These are phyloP conservation scores for Microtus pennsylvanicus DNA, from an alignment of 2,113 vertebrate genomes.

Conservation along the genomic window DNA sequence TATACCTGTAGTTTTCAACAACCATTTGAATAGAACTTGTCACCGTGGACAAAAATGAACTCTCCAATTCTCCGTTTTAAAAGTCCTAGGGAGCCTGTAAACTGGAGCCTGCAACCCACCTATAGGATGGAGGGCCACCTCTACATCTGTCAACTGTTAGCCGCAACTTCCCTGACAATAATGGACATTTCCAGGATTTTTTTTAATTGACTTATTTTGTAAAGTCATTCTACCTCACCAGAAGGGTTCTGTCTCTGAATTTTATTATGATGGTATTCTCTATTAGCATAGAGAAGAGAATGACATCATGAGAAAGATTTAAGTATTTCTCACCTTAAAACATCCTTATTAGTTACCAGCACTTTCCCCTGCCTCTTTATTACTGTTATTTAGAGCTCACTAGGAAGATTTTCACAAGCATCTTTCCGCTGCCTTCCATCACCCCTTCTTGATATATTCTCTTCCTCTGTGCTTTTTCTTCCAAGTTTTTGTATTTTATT, in stretches of 20 bases:
- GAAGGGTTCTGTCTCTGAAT: constrained; percentile 20
- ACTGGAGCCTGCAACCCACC: neutral
- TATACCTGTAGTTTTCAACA: neutral
- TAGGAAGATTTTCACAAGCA: constrained; percentile 59
- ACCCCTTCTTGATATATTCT: constrained; percentile 76
- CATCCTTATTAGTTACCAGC: constrained; percentile 68
- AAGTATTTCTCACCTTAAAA: constrained; percentile 74
- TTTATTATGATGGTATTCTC: constrained; percentile 52
- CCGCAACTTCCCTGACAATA: neutral
- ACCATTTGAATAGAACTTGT: neutral
- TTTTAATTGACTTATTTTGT: constrained; percentile 64
- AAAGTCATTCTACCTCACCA: constrained; percentile 37
- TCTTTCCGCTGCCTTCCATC: constrained; percentile 69
- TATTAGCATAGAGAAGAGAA: constrained; percentile 38
- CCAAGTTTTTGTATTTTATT: constrained; percentile 80
- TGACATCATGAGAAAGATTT: constrained; percentile 60
- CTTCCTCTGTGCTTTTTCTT: constrained; percentile 72
- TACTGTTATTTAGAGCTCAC: constrained; percentile 72
- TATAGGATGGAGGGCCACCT: neutral
- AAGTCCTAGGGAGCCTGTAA: neutral
- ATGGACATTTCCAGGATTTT: neutral
- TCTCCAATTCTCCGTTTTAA: constrained; percentile 9
- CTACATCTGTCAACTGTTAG: neutral
- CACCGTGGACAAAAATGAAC: neutral
- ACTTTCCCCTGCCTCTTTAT: constrained; percentile 55